Evolutionary conservation across 2,797 vertebrate genomes (phyloP).

Genomic region (Epinephelus malabaricus): DNA sequence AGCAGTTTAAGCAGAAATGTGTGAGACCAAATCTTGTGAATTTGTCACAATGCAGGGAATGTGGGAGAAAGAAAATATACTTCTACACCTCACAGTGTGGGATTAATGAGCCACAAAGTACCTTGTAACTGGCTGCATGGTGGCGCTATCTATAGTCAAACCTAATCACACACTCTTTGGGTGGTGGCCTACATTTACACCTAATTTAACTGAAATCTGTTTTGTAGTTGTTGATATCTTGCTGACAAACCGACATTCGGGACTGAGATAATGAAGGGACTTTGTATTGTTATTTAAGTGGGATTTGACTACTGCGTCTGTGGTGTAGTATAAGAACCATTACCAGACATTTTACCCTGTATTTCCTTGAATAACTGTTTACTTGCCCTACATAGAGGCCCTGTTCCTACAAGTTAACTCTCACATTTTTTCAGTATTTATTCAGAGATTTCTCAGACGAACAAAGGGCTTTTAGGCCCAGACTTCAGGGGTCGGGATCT

Average conservation of each 20-base stretch:
- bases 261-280: constrained; percentile 6
- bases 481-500: constrained; percentile 55
- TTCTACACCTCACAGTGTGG: background rate
- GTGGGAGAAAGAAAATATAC: background rate
- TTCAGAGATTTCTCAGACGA: constrained; percentile 68
- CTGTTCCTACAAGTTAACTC: constrained; percentile 50
- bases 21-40: background rate
- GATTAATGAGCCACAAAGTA: background rate
- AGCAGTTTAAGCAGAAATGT: background rate
- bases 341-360: constrained; percentile 12
- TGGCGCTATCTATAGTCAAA: background rate
- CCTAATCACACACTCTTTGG: background rate
- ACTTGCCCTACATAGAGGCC: constrained; percentile 44
- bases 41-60: background rate
- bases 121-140: background rate
- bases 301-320: constrained; percentile 8
- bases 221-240: background rate
- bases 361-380: constrained; percentile 52
- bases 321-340: background rate
- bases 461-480: constrained; percentile 77
- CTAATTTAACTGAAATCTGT: constrained; percentile 17
- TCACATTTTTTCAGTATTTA: constrained; percentile 67
- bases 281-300: background rate
- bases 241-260: background rate
- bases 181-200: background rate